phyloP scores from a whole-genome alignment of 1,140 invertebrate genomes.

The Periplaneta americana region DNA sequence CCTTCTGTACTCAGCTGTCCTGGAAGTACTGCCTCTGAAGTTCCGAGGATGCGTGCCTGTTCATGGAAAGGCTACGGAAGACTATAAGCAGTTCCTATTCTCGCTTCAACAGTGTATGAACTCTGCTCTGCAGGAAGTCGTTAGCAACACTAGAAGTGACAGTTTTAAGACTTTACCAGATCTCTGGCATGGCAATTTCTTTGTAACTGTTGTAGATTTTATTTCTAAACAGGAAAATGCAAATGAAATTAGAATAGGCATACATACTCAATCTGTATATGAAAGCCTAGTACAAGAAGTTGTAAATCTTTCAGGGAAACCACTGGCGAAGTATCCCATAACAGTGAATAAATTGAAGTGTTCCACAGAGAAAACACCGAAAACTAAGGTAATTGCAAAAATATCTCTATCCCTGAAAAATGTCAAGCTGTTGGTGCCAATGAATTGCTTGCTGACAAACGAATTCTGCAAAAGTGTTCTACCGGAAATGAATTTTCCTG shows the following conservation, averaged over 20 bases:
- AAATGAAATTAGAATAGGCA: not conserved
- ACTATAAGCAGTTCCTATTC: not conserved
- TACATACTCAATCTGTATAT: not conserved
- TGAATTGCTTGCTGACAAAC: not conserved
- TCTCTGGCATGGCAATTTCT: constrained; percentile 17
- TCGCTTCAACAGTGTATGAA: not conserved
- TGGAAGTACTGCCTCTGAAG: not conserved
- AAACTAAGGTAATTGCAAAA: too few relatives aligned
- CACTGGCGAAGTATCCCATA: not conserved
- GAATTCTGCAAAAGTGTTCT: not conserved
- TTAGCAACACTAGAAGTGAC: not conserved
- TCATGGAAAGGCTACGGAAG: too few relatives aligned
- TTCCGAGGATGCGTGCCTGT: not conserved
- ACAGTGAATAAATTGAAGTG: not conserved
- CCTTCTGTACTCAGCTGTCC: not conserved
- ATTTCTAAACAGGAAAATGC: not conserved
- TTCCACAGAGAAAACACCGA: too few relatives aligned
- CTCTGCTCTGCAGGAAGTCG: not conserved
- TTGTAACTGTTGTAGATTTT: constrained; percentile 1
- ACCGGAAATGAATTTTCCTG: not conserved
- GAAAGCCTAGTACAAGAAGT: not conserved
- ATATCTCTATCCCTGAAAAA: too few relatives aligned
- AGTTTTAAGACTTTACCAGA: not conserved
- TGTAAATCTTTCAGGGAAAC: not conserved
- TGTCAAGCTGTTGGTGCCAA: not conserved